Conservation (phyloP, 2,888 invertebrate genomes). For the Micoletzkya japonica region DNA sequence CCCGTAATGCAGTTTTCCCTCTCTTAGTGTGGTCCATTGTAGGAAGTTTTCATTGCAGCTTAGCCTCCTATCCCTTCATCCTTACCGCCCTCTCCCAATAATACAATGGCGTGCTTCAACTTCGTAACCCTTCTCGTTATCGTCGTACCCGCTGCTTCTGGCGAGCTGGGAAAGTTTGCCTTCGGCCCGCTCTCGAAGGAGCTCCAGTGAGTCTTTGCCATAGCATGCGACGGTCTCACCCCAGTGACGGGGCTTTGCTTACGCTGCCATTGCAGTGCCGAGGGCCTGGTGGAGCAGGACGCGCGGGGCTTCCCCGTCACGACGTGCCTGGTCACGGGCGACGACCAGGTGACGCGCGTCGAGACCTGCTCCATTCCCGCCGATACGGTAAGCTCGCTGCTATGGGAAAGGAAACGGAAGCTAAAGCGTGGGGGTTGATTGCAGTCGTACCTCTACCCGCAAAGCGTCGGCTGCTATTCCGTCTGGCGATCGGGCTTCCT, state of each 20-base stretch:
- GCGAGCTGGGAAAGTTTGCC: not conserved
- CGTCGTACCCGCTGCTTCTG: not conserved
- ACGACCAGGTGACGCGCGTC: not conserved
- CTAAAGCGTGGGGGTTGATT: no score
- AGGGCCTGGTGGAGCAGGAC: conserved; percentile 3
- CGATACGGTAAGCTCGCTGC: not conserved
- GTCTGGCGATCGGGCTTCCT: not conserved
- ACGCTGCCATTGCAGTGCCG: not conserved
- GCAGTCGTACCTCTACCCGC: no score
- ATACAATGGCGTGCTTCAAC: no score
- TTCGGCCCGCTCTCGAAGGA: conserved; percentile 10
- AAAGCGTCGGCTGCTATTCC: conserved; percentile 13
- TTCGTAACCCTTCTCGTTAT: not conserved
- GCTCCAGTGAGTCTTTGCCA: conserved; percentile 6
- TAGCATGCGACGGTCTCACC: not conserved
- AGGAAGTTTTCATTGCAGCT: no score
- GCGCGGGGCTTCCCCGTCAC: not conserved
- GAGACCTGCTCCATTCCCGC: not conserved
- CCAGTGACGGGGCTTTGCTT: not conserved
- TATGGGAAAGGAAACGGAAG: no score
- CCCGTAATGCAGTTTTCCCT: not conserved
- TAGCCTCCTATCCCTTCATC: not conserved
- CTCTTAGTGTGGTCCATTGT: not conserved
- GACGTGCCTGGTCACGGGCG: not conserved
- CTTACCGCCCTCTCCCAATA: no score